Evolutionary conservation across 2,888 invertebrate genomes (phyloP), one percentile per base, ranked within the genome.

Genomic region (Noctua janthe): DNA sequence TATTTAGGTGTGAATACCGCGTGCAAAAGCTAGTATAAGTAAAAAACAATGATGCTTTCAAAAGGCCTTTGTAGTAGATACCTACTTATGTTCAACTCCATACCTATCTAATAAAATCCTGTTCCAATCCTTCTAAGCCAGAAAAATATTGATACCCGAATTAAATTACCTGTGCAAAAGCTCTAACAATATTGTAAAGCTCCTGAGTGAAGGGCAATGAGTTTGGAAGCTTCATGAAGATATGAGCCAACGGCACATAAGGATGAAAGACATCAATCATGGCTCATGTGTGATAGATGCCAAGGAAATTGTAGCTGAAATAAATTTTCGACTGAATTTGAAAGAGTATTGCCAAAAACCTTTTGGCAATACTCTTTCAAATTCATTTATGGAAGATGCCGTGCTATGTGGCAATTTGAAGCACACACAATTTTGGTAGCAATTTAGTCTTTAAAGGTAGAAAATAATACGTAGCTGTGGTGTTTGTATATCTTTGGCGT

Each of bases 261-360:
- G 39, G 8, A 59, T 6, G 10, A 62, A 35, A 15, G 20, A n/a
- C 47, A 81, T 81, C 69, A n/a, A 83, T 81, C 80, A 77, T 76
- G n/a, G 11, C 35, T 13, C n/a, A 83, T 39, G 15, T 39, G 10
- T 81, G 49, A 80, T 76, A 8, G 56, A 83, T 59, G 35, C 8
- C 1, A 56, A n/a, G 39, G 8, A 67, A n/a, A 67, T 69, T 47
- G 23, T 15, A 66, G 29, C 43, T 0, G n/a, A 15, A 17, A 8
- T n/a, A 54, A 56, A 39, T 1, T 51, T 1, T 54, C 4, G 5
- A 10, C 17, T 20, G 11, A 49, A n/a, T n/a, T 51, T 56, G 6
- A 20, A 29, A 70, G 29, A 54, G 10, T 39, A 39, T 39, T 76
- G 13, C 23, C 13, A 39, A 59, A 8, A 47, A 35, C n/a, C n/a